Percentiles rank a stretch among this genome's conserved stretches.
Conservation (phyloP, 2,888 invertebrate species). For the Ypsolopha scabrella region DNA sequence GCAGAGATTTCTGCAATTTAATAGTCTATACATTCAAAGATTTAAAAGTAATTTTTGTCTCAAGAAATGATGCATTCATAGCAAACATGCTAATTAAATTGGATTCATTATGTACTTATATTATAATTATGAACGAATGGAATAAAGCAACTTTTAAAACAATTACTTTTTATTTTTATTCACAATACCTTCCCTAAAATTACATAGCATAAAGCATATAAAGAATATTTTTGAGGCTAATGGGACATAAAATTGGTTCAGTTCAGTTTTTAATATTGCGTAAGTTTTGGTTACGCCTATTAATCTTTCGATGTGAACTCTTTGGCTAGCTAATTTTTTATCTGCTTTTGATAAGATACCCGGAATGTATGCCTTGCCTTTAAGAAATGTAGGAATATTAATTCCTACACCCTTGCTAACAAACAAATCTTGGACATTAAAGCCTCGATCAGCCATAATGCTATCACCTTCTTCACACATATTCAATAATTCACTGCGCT, state of each 20-base stretch:
- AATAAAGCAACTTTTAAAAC: not conserved
- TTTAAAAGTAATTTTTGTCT: no score
- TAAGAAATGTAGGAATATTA: no score
- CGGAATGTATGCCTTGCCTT: slow-evolving; percentile 6
- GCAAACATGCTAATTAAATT: no score
- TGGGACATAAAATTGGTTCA: slow-evolving; percentile 5
- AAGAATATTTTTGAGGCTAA: slow-evolving; percentile 5
- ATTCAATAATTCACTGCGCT: not conserved
- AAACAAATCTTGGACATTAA: slow-evolving; percentile 8
- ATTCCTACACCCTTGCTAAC: slow-evolving; percentile 2
- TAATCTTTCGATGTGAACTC: no score
- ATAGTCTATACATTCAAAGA: no score
- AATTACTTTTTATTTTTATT: not conserved
- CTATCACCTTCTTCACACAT: slow-evolving; percentile 4
- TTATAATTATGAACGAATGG: not conserved
- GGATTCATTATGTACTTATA: not conserved
- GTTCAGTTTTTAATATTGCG: slow-evolving; percentile 2
- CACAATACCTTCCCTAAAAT: slow-evolving; percentile 6
- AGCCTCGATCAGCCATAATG: slow-evolving; percentile 7
- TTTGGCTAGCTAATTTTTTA: slow-evolving; percentile 15
- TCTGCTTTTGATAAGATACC: slow-evolving; percentile 3
- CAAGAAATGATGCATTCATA: no score
- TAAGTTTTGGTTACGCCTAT: slow-evolving; percentile 6
- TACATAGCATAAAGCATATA: slow-evolving; percentile 3
- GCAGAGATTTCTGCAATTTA: no score